These are phyloP conservation scores for Frankliniella intonsa DNA, from an alignment of 2,888 invertebrate genomes.

Conservation along the genomic window DNA sequence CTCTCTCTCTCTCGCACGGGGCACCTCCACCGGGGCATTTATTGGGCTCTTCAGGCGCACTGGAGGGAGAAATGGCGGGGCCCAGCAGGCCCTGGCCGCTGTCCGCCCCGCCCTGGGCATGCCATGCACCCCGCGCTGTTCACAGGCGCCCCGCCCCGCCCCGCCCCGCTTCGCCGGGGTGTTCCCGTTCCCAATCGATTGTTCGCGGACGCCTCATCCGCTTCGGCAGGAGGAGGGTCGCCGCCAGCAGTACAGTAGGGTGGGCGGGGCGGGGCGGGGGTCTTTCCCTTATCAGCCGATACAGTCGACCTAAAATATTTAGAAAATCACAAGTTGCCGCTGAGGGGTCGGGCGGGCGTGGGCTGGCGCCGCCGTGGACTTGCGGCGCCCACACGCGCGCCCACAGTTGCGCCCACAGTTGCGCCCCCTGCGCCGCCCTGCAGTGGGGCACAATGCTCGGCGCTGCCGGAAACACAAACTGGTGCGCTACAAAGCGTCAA, in stretches of 20 bases:
- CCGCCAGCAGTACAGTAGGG: too few relatives aligned
- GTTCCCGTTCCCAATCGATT: too few relatives aligned
- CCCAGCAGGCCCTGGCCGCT: background rate
- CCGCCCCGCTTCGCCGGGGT: too few relatives aligned
- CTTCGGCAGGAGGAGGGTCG: too few relatives aligned
- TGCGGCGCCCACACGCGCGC: background rate
- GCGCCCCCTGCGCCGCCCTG: background rate
- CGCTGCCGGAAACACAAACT: background rate
- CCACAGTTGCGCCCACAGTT: background rate
- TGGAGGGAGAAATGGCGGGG: background rate
- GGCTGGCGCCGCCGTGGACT: background rate
- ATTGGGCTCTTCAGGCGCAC: slow-evolving; percentile 3
- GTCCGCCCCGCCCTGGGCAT: background rate
- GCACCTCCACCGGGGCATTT: slow-evolving; percentile 5
- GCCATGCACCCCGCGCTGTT: background rate
- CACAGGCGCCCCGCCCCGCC: background rate
- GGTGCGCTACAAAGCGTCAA: background rate
- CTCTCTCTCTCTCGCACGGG: background rate
- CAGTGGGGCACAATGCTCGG: background rate
- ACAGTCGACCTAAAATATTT: too few relatives aligned
- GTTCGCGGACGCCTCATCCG: too few relatives aligned
- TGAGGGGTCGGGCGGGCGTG: background rate
- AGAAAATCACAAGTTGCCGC: too few relatives aligned
- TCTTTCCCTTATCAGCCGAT: too few relatives aligned
- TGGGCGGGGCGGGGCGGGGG: too few relatives aligned